Evolutionary conservation across 2,888 invertebrate species (phyloP), one percentile per base, ranked within the genome.

Genomic region (Amaurobius ferox): DNA sequence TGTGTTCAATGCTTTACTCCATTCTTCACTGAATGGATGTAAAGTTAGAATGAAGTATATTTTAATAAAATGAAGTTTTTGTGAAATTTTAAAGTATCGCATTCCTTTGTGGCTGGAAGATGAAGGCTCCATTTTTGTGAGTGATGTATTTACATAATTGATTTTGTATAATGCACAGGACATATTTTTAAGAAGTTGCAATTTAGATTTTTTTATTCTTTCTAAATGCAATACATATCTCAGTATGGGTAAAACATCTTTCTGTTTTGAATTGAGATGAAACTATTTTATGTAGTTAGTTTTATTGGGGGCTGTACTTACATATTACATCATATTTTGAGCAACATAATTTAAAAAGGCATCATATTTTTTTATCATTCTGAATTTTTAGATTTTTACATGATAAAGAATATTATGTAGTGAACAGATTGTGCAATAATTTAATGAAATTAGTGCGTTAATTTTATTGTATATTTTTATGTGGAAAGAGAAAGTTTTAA

Each of bases 81-180:
- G 23, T 19, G 16, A 55, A 6, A 55, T 23, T 5, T 23, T 16
- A 55, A 55, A 55, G 2, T 55, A 23, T 55, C 23, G 23, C 16
- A 44, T 3, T 66, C 66, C 35, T 66, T 66, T 72, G 55, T 67
- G 66, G 7, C 70, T 61, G 64, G 77, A 77, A 85, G 77, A 85
- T 85, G 26, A 9, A n/a, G 29, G 30, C 83, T 85, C 83, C 77
- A 72, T 72, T 85, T 85, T 77, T 85, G 61, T 28, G 29, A 11
- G 83, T 76, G 68, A 66, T 67, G 40, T 71, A 35, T 73, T 64
- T 83, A 62, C 66, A 79, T 66, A 66, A 19, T 44, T 44, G 2
- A 62, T 19, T 80, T 81, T 74, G 68, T 68, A 32, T 28, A 40
- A 26, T 68, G 73, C 70, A 81, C 16, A 29, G 39, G 64, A 74